phyloP scores from a whole-genome alignment of 2,113 vertebrate genomes.

The Varanus salvator region DNA sequence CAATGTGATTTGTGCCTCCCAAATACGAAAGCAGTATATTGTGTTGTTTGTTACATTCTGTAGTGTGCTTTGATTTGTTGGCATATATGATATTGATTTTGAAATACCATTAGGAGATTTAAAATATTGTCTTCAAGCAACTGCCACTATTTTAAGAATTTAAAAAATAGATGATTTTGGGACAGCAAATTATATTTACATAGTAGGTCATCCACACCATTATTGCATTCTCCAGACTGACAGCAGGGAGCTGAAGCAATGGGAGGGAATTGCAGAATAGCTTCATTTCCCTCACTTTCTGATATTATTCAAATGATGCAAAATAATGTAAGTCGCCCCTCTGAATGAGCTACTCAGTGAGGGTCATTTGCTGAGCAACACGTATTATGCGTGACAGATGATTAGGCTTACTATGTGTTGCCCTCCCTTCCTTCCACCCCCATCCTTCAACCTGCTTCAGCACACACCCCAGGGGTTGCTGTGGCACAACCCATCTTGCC shows the following conservation, averaged over 20 bases:
- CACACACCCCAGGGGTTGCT: too few species aligned
- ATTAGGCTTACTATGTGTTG: too few species aligned
- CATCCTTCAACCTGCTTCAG: too few species aligned
- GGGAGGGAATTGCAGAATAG: not conserved
- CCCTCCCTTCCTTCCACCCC: too few species aligned
- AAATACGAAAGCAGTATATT: not conserved
- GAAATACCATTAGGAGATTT: not conserved
- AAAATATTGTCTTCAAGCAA: not conserved
- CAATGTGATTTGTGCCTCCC: not conserved
- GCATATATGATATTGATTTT: not conserved
- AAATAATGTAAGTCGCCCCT: not conserved
- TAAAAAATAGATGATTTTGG: not conserved
- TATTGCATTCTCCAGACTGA: not conserved
- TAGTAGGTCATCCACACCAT: not conserved
- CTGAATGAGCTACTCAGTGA: too few species aligned
- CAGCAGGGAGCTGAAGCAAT: not conserved
- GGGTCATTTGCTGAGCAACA: too few species aligned
- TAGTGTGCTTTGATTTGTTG: not conserved
- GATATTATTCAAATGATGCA: not conserved
- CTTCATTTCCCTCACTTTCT: not conserved
- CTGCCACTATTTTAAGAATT: not conserved
- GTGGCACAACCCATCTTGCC: too few species aligned
- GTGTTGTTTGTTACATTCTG: not conserved
- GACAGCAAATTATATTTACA: not conserved
- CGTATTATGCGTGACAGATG: too few species aligned